A percentile compares a stretch with the other conserved stretches of the same genome.
These are phyloP conservation scores for Luscinia megarhynchos DNA, from an alignment of 2,797 vertebrate species.

Conservation along the genomic window DNA sequence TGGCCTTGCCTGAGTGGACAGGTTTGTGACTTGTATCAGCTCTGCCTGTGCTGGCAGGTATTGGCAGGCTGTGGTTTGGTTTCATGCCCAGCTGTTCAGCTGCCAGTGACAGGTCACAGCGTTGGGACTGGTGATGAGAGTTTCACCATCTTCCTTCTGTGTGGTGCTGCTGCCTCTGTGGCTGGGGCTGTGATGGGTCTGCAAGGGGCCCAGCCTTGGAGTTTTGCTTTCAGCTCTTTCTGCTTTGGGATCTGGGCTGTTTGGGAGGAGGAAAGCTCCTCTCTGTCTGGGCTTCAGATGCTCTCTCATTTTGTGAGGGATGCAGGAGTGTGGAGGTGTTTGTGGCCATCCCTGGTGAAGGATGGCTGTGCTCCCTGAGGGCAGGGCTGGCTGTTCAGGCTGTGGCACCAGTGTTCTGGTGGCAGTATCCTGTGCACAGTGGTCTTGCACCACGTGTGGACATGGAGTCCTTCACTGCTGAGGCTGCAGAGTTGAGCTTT, in stretches of 20 bases:
- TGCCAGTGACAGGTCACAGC: neutral
- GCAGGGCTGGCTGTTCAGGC: neutral
- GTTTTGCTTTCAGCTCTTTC: neutral
- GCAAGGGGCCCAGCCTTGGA: rapidly evolving
- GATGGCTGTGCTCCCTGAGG: no score
- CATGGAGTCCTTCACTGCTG: rapidly evolving
- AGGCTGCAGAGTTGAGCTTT: neutral
- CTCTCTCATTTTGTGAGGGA: neutral
- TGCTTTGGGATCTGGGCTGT: neutral
- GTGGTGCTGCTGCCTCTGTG: rapidly evolving
- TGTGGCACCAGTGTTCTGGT: rapidly evolving
- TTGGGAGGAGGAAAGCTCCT: neutral
- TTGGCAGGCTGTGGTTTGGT: neutral
- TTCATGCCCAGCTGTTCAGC: neutral
- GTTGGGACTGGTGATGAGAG: rapidly evolving
- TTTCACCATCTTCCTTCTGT: rapidly evolving
- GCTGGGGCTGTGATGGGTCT: neutral
- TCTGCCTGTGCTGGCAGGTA: neutral
- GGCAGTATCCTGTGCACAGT: neutral
- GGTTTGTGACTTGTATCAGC: neutral
- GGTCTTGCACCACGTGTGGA: rapidly evolving
- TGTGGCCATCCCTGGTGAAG: rapidly evolving
- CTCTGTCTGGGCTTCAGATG: neutral
- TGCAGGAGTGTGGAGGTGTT: neutral
- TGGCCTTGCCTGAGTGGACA: neutral